Base-by-base conservation (phyloP, 1,140 invertebrate genomes). In the Augochlora pura region DNA sequence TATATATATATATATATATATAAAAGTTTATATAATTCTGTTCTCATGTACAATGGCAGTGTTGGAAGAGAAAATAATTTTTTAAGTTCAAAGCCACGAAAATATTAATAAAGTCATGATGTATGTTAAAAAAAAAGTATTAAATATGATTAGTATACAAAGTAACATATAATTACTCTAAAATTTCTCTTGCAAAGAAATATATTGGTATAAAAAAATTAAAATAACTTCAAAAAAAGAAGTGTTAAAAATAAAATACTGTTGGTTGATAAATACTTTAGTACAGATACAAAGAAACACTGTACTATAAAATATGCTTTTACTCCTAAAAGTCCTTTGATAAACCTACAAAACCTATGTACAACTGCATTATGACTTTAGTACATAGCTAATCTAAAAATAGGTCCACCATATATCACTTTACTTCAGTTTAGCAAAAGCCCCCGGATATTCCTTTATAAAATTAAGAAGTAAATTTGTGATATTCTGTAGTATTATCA, bases 361-460 rank as follows among this genome's bases (percentile, higher is more conserved):
- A 86, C 80, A 85, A 60, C 66, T 79, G 77, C 25, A 76, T 86
- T 62, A 80, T 39, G 72, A 18, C 69, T 73, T 49, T 82, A 86
- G 72, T 63, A 70, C 59, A 49, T 46, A 72, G 64, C 75, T 86
- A 86, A 46, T 77, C 78, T 84, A 74, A 82, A 85, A 68, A 86
- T 86, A 86, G 79, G 71, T 78, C 75, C 70, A 62, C 69, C 59
- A 69, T 69, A 62, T 82, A 84, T 86, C 79, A 75, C 67, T 82
- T 86, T 9, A 70, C 67, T 78, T 86, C 32, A 46, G 71, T 77
- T 72, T 70, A 75, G 77, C 78, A 81, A 69, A 85, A 84, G 83
- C 83, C 77, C 73, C 71, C 82, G 73, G 77, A 83, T 25, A 38
- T 80, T 83, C 27, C 60, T 64, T 80, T 67, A 42, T 76, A 80